Percentiles rank a stretch among this genome's conserved stretches.
Evolutionary conservation across 2,888 invertebrate species (phyloP).

Genomic region (Eilema griseolum): DNA sequence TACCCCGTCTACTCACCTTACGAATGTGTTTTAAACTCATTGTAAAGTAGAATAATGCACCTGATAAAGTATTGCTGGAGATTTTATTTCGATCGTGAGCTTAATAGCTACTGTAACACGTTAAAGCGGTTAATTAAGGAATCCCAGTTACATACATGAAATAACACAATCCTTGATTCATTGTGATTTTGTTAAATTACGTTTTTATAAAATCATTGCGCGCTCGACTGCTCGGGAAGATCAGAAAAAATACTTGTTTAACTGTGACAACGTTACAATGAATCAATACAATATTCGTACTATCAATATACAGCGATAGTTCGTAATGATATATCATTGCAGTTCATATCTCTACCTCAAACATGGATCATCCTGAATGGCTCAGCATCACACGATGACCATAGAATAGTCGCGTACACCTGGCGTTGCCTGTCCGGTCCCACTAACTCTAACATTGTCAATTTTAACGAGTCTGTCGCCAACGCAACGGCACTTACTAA

Average conservation of each 20-base stretch:
- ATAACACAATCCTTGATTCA: neutral
- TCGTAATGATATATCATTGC: slow-evolving; percentile 56
- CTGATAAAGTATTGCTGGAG: too few species aligned
- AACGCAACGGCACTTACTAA: slow-evolving; percentile 94
- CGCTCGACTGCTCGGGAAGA: neutral
- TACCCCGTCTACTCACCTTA: too few species aligned
- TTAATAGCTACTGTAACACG: too few species aligned
- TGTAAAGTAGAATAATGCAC: too few species aligned
- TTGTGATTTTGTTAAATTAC: neutral
- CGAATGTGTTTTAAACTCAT: too few species aligned
- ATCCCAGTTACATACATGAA: slow-evolving; percentile 4
- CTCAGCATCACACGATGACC: slow-evolving; percentile 93
- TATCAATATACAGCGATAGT: slow-evolving; percentile 4
- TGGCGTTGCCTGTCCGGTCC: slow-evolving; percentile 94
- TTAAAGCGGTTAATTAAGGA: neutral
- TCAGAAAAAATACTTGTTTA: neutral
- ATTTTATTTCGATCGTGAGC: neutral
- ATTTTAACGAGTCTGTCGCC: slow-evolving; percentile 89
- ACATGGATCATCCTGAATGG: slow-evolving; percentile 94
- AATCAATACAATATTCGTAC: neutral
- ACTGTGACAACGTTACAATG: neutral
- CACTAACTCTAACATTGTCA: slow-evolving; percentile 84
- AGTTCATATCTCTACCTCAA: slow-evolving; percentile 94
- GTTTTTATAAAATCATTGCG: neutral
- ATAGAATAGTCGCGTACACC: slow-evolving; percentile 92